phyloP scores from a whole-genome alignment of 1,140 invertebrate genomes.

The Piezodorus guildinii region DNA sequence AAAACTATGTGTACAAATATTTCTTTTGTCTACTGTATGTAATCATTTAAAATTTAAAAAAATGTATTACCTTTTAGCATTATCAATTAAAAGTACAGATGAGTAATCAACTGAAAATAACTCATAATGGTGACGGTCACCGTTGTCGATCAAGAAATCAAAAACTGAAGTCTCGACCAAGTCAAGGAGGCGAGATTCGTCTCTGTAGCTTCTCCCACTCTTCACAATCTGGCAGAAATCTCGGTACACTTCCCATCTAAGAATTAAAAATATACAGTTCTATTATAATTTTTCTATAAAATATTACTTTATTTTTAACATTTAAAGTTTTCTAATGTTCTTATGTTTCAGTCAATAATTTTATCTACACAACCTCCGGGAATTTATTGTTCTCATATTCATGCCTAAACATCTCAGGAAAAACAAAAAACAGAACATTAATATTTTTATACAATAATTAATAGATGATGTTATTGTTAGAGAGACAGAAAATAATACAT shows the following conservation, averaged over 20 bases:
- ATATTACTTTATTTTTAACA: slow-evolving; percentile 5
- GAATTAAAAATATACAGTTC: slow-evolving; percentile 7
- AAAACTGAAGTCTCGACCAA: slow-evolving; percentile 79
- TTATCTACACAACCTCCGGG: too few relatives aligned
- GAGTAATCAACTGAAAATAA: slow-evolving; percentile 47
- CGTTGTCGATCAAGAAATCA: slow-evolving; percentile 90
- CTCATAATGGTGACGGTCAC: slow-evolving; percentile 87
- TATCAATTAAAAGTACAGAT: slow-evolving; percentile 73
- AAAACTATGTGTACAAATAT: too few relatives aligned
- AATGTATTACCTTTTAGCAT: slow-evolving; percentile 64
- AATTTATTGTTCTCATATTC: too few relatives aligned
- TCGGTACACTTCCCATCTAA: slow-evolving; percentile 64
- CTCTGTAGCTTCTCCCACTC: slow-evolving; percentile 30
- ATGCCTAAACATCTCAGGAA: too few relatives aligned
- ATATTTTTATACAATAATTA: too few relatives aligned
- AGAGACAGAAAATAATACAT: too few relatives aligned
- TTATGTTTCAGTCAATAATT: too few relatives aligned
- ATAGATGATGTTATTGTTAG: too few relatives aligned
- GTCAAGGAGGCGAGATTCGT: slow-evolving; percentile 55
- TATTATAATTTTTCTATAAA: slow-evolving; percentile 13
- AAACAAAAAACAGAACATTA: too few relatives aligned
- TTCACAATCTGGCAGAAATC: slow-evolving; percentile 64
- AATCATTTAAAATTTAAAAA: too few relatives aligned
- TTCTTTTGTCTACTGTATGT: too few relatives aligned
- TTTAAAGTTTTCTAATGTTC: too few relatives aligned